phyloP scores from a whole-genome alignment of 2,888 invertebrate species.

The Scrobipalpa atriplicella region DNA sequence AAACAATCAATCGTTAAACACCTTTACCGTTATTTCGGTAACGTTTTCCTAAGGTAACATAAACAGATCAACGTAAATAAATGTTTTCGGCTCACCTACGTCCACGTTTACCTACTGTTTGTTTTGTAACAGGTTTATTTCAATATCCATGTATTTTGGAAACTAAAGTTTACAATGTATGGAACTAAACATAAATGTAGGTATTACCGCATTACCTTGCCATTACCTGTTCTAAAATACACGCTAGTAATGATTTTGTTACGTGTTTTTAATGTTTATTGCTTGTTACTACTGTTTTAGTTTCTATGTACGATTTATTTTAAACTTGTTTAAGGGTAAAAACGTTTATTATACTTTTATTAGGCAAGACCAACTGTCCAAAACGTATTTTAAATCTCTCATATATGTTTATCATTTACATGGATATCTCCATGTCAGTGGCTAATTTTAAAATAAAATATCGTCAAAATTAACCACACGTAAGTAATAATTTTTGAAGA shows the following conservation, averaged over 20 bases:
- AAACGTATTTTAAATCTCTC: no score
- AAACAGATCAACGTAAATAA: constrained; percentile 47
- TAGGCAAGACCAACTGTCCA: no score
- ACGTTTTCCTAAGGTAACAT: constrained; percentile 42
- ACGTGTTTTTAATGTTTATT: not conserved
- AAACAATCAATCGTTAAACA: constrained; percentile 29
- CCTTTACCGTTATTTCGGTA: constrained; percentile 18
- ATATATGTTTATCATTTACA: no score
- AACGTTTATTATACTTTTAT: not conserved
- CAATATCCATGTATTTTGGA: constrained; percentile 12
- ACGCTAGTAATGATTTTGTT: constrained; percentile 4
- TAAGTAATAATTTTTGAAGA: no score
- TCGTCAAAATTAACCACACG: no score
- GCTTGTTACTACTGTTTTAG: not conserved
- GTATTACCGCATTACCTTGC: not conserved
- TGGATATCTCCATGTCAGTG: no score
- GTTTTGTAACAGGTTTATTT: constrained; percentile 23
- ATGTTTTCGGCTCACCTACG: constrained; percentile 44
- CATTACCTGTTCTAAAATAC: constrained; percentile 5
- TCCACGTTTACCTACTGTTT: constrained; percentile 49
- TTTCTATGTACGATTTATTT: not conserved
- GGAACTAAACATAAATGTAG: not conserved
- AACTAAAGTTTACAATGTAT: constrained; percentile 9
- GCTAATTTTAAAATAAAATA: no score
- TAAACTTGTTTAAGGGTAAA: not conserved